Conservation (phyloP, 2,888 invertebrate species). For the Drosophila koepferae region DNA sequence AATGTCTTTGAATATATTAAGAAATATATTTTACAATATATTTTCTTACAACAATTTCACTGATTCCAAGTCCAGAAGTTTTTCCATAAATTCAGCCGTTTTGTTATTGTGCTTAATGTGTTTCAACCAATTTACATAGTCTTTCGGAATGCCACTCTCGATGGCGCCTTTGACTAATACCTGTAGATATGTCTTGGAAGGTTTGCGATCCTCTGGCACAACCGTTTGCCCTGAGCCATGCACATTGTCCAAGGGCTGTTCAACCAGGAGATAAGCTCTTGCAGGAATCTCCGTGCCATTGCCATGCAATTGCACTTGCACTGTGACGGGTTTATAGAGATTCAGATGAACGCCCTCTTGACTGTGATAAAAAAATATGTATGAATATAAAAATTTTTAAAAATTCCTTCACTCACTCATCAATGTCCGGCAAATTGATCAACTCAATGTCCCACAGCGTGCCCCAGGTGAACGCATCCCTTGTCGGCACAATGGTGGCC, state of each 20-base stretch:
- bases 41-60: conserved; percentile 50
- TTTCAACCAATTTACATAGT: conserved; percentile 90
- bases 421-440: conserved; percentile 88
- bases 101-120: conserved; percentile 91
- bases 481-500: conserved; percentile 90
- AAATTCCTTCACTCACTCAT: conserved; percentile 87
- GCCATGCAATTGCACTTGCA: conserved; percentile 87
- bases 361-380: conserved; percentile 42
- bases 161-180: conserved; percentile 83
- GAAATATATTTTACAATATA: neutral
- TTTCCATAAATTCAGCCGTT: conserved; percentile 85
- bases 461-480: conserved; percentile 87
- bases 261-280: conserved; percentile 90
- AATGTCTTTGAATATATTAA: neutral
- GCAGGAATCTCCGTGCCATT: conserved; percentile 86
- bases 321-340: conserved; percentile 88
- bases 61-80: conserved; percentile 81
- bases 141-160: conserved; percentile 87
- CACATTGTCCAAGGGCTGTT: conserved; percentile 86
- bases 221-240: conserved; percentile 78
- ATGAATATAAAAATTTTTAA: too few species aligned
- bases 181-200: conserved; percentile 91
- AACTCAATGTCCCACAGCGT: conserved; percentile 91
- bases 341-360: conserved; percentile 83
- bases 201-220: conserved; percentile 88